phyloP scores from a whole-genome alignment of 2,797 vertebrate genomes.

The Heteromormyrus szaboi region DNA sequence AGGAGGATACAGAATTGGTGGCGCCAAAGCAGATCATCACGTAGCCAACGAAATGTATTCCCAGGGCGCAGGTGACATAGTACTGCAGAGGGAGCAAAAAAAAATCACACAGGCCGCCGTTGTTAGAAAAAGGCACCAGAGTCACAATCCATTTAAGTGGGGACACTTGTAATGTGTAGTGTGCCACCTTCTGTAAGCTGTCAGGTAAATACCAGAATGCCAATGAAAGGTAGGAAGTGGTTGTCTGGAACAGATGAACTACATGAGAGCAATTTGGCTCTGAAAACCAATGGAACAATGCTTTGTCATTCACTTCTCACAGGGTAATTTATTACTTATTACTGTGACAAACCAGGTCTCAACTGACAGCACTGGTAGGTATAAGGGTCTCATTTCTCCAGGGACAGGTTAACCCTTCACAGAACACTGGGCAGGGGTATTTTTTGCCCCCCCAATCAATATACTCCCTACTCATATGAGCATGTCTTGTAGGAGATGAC shows the following conservation, averaged over 20 bases:
- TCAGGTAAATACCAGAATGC: neutral
- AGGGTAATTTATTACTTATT: neutral
- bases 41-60: constrained; percentile 81
- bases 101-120: no score
- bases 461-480: neutral
- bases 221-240: neutral
- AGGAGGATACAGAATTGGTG: constrained; percentile 71
- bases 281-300: neutral
- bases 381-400: neutral
- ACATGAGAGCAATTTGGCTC: neutral
- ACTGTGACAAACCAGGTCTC: neutral
- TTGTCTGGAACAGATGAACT: neutral
- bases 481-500: neutral
- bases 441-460: neutral
- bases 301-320: neutral
- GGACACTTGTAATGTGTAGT: neutral
- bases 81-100: constrained; percentile 56
- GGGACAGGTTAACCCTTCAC: neutral
- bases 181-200: neutral
- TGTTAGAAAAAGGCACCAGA: neutral
- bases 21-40: constrained; percentile 89
- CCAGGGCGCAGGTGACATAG: constrained; percentile 82
- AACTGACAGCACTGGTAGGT: neutral
- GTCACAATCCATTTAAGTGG: neutral
- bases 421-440: neutral